These are phyloP conservation scores for Pelecanus crispus DNA, from an alignment of 2,113 vertebrate genomes.

Conservation along the genomic window DNA sequence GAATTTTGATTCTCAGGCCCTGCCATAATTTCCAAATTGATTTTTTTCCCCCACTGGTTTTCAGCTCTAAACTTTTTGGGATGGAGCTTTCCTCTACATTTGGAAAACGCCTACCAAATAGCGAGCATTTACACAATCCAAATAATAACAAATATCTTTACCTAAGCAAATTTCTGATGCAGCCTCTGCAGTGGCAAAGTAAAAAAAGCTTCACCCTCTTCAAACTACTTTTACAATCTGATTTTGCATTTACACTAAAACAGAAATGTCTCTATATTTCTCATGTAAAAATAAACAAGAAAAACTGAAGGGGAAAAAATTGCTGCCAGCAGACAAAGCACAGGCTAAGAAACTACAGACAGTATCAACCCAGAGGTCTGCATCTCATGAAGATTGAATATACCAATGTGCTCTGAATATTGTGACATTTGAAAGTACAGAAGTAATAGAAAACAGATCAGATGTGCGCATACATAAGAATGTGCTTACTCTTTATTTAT, in stretches of 20 bases:
- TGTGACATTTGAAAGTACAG: neutral
- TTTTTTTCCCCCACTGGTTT: neutral
- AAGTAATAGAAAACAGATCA: neutral
- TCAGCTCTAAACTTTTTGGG: neutral
- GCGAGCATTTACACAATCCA: neutral
- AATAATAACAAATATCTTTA: neutral
- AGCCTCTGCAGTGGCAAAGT: neutral
- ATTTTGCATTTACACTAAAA: neutral
- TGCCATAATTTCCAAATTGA: neutral
- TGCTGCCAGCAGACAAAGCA: neutral
- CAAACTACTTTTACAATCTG: neutral
- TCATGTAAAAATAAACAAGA: neutral
- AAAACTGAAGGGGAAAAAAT: neutral
- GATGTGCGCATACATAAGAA: neutral
- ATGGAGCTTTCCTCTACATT: neutral
- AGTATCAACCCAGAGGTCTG: neutral
- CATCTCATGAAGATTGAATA: neutral
- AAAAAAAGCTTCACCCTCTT: neutral
- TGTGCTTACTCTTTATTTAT: neutral
- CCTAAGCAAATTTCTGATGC: neutral
- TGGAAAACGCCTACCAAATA: neutral
- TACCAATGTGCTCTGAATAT: neutral
- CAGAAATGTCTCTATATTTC: neutral
- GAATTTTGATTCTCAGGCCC: neutral
- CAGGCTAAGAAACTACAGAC: neutral